These are phyloP conservation scores for Ephestia elutella DNA, from an alignment of 1,140 invertebrate species.

Conservation along the genomic window DNA sequence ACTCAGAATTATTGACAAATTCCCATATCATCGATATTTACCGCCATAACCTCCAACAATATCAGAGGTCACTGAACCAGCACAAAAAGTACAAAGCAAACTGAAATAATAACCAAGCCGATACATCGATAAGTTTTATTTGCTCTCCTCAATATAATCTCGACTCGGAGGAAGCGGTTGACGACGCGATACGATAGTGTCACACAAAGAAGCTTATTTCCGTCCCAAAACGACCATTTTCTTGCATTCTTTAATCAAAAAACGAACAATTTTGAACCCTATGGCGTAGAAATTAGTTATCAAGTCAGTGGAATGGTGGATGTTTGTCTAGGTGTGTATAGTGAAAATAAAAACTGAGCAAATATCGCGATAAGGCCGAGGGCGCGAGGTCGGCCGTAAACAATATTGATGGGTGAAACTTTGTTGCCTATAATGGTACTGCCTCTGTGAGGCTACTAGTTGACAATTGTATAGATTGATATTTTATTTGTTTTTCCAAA, in stretches of 20 bases:
- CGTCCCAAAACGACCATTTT: conserved; percentile 53
- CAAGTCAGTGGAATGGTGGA: conserved; percentile 4
- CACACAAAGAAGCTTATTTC: conserved; percentile 71
- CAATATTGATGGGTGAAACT: conserved; percentile 16
- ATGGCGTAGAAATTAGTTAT: conserved; percentile 11
- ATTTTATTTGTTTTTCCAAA: too few species aligned
- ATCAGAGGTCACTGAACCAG: conserved; percentile 5
- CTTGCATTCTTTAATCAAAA: conserved; percentile 21
- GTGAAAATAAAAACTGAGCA: conserved; percentile 70
- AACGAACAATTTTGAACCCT: conserved; percentile 38
- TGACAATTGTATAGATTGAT: too few species aligned
- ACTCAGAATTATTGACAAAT: too few species aligned
- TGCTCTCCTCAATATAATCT: conserved; percentile 65
- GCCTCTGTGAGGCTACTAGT: conserved; percentile 30
- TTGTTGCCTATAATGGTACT: not conserved
- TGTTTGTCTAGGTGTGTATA: conserved; percentile 53
- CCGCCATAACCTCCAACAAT: too few species aligned
- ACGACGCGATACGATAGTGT: conserved; percentile 68
- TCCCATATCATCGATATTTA: too few species aligned
- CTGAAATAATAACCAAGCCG: not conserved
- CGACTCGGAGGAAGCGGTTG: conserved; percentile 59
- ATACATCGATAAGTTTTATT: conserved; percentile 58
- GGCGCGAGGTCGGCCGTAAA: conserved; percentile 61
- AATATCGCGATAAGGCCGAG: conserved; percentile 68
- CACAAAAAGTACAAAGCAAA: conserved; percentile 6